Evolutionary conservation across 1,140 invertebrate species (phyloP).

Genomic region (Chlorops oryzae): DNA sequence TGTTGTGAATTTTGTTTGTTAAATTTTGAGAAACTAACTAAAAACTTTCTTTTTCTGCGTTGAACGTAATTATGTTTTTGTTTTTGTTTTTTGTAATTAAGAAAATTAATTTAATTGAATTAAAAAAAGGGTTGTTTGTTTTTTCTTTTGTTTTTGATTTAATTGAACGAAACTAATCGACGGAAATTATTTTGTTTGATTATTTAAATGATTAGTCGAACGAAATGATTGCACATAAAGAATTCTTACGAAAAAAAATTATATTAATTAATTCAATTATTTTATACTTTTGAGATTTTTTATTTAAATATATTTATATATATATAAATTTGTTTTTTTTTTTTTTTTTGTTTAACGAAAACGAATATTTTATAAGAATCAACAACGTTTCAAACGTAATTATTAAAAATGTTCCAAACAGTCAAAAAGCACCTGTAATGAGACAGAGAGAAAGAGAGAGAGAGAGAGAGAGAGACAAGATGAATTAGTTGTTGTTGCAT

Average conservation of each 20-base stretch:
- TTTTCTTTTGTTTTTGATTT: conserved; percentile 7
- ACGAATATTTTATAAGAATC: conserved; percentile 47
- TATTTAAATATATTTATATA: too few species aligned
- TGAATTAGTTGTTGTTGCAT: too few species aligned
- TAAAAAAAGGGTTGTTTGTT: too few species aligned
- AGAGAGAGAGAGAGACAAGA: conserved; percentile 6
- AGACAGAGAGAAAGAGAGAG: background rate
- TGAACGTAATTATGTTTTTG: conserved; percentile 23
- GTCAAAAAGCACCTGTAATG: conserved; percentile 46
- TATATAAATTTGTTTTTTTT: conserved; percentile 6
- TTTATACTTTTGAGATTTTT: too few species aligned
- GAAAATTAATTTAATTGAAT: too few species aligned
- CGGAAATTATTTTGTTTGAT: too few species aligned
- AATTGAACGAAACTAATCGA: conserved; percentile 7
- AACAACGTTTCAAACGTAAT: conserved; percentile 49
- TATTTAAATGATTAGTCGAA: too few species aligned
- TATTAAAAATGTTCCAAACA: conserved; percentile 49
- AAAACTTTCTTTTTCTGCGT: conserved; percentile 39
- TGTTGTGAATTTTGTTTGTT: conserved; percentile 47
- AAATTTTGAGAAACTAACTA: conserved; percentile 48
- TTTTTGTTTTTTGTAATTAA: conserved; percentile 30
- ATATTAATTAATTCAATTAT: too few species aligned
- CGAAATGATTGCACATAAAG: too few species aligned
- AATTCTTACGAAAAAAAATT: too few species aligned
- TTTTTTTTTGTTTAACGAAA: conserved; percentile 24